These are phyloP conservation scores for Trichogramma dendrolimi DNA, from an alignment of 2,888 invertebrate species.

Conservation along the genomic window DNA sequence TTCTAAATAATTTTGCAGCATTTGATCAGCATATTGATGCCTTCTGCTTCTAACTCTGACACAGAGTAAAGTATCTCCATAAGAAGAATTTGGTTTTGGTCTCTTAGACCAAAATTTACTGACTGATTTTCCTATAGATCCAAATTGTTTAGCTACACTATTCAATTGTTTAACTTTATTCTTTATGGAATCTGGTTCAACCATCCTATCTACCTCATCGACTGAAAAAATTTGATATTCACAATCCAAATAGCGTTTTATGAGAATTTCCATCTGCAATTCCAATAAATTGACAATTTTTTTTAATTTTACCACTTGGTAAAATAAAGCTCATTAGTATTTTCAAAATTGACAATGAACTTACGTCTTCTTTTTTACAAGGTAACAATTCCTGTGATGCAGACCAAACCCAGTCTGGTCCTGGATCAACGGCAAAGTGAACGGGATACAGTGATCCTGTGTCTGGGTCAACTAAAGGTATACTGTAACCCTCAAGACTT, in stretches of 20 bases:
- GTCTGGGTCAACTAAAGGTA: conserved; percentile 71
- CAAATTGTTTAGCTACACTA: conserved; percentile 76
- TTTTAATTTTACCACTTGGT: not conserved
- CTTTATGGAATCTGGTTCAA: conserved; percentile 45
- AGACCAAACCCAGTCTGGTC: conserved; percentile 70
- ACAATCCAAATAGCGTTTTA: conserved; percentile 66
- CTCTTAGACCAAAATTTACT: conserved; percentile 61
- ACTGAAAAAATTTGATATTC: conserved; percentile 47
- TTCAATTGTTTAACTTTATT: conserved; percentile 68
- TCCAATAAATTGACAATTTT: conserved; percentile 3
- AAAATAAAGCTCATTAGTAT: not conserved
- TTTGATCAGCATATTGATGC: conserved; percentile 71
- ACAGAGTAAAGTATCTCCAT: conserved; percentile 61
- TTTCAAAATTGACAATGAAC: conserved; percentile 3
- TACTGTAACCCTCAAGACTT: conserved; percentile 55
- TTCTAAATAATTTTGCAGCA: conserved; percentile 76
- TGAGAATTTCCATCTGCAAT: conserved; percentile 52
- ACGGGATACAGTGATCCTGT: conserved; percentile 69
- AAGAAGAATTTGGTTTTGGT: conserved; percentile 55
- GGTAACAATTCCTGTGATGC: conserved; percentile 44
- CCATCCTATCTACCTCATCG: conserved; percentile 47
- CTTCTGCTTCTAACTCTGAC: conserved; percentile 66
- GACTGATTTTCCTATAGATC: conserved; percentile 73
- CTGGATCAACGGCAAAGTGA: conserved; percentile 81
- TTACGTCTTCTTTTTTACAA: conserved; percentile 45